A percentile compares a stretch with the other conserved stretches of the same genome.
Conservation (phyloP, 2,888 invertebrate genomes). For the Tolmerus cingulatus region DNA sequence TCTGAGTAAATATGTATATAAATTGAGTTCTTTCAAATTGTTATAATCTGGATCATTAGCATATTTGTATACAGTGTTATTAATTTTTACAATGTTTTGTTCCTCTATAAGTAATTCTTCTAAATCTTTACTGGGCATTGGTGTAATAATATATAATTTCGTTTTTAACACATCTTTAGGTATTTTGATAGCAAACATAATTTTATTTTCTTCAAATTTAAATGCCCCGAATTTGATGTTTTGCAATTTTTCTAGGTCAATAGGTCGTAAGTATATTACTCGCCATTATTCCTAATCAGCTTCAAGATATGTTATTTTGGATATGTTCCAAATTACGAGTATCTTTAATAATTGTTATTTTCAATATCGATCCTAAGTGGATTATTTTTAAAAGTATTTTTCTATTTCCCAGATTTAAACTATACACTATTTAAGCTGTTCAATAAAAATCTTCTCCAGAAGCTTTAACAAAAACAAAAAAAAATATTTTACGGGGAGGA, state of each 20-base stretch:
- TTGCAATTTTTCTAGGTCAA: slow-evolving; percentile 30
- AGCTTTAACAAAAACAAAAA: no score
- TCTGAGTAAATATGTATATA: background rate
- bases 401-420: background rate
- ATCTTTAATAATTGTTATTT: slow-evolving; percentile 22
- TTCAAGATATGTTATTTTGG: slow-evolving; percentile 25
- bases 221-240: slow-evolving; percentile 35
- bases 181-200: slow-evolving; percentile 36
- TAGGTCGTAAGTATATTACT: slow-evolving; percentile 40
- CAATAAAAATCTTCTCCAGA: no score
- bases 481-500: no score
- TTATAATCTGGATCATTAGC: background rate
- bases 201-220: slow-evolving; percentile 33
- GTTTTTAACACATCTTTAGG: slow-evolving; percentile 10
- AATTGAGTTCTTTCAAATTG: background rate
- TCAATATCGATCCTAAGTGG: background rate
- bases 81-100: background rate
- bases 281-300: slow-evolving; percentile 35
- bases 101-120: background rate
- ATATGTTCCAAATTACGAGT: slow-evolving; percentile 39
- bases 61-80: background rate
- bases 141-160: background rate
- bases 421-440: no score
- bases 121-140: background rate
- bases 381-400: background rate